Evolutionary conservation across 53 echinoderm and acorn worm species (phyloP).

Genomic region (Apostichopus leukothele): DNA sequence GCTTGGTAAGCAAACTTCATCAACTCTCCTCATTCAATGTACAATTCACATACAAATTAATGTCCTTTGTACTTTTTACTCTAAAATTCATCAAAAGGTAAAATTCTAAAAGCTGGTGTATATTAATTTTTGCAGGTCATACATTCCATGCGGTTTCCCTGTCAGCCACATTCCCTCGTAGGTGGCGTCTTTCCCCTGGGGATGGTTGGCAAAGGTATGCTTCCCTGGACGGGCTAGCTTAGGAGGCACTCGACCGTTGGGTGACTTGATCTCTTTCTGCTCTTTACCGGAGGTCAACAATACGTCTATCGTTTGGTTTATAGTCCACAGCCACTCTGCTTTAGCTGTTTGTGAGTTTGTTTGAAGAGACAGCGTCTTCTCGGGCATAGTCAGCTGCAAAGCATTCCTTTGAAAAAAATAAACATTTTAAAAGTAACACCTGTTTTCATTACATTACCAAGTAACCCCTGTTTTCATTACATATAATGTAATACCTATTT

Average conservation of each 20-base stretch:
- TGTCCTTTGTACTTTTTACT: too few relatives aligned
- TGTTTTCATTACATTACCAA: too few relatives aligned
- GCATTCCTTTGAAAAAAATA: conserved; percentile 65
- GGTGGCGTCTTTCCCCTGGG: conserved; percentile 72
- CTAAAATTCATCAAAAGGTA: too few relatives aligned
- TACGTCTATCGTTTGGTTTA: conserved; percentile 89
- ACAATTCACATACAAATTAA: too few relatives aligned
- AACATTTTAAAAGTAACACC: background rate
- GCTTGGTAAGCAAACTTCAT: too few relatives aligned
- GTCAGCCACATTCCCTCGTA: conserved; percentile 91
- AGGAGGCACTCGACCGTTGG: conserved; percentile 68
- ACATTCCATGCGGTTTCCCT: conserved; percentile 96
- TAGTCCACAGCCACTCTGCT: conserved; percentile 93
- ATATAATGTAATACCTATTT: too few relatives aligned
- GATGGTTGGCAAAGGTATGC: conserved; percentile 67
- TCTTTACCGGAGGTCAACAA: conserved; percentile 58
- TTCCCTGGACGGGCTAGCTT: conserved; percentile 78
- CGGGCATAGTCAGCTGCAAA: conserved; percentile 83
- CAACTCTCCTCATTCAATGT: too few relatives aligned
- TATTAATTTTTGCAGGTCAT: background rate
- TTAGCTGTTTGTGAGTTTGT: conserved; percentile 76
- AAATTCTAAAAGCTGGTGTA: background rate
- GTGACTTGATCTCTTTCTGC: conserved; percentile 19
- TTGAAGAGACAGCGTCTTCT: conserved; percentile 63
- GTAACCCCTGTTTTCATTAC: too few relatives aligned